phyloP scores from a whole-genome alignment of 2,113 vertebrate species.

The Dendropsophus ebraccatus region DNA sequence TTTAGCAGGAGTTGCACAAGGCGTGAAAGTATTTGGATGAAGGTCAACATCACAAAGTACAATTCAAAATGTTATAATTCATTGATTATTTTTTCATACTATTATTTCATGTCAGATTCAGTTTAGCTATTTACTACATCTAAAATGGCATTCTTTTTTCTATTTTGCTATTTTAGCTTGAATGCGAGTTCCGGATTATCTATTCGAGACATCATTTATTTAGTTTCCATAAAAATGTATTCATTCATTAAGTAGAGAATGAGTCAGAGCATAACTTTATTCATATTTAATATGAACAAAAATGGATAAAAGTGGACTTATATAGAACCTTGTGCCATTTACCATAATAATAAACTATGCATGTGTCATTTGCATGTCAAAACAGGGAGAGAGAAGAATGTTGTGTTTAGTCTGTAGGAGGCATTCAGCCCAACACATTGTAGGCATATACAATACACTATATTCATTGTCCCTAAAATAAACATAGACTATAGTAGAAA shows the following conservation, averaged over 20 bases:
- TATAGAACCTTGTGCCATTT: not conserved
- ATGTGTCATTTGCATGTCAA: constrained; percentile 26
- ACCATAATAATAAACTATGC: not conserved
- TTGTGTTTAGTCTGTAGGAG: constrained; percentile 27
- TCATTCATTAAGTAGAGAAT: constrained; percentile 16
- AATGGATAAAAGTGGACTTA: constrained; percentile 11
- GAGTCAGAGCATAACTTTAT: constrained; percentile 26
- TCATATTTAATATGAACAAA: constrained; percentile 49
- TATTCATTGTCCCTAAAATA: constrained; percentile 1
- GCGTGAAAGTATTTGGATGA: not conserved
- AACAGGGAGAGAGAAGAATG: constrained; percentile 1
- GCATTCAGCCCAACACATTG: constrained; percentile 8
- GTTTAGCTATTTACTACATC: constrained; percentile 1
- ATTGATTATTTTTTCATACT: not conserved
- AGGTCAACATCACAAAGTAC: not conserved
- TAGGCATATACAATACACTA: constrained; percentile 3
- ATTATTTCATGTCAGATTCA: not conserved
- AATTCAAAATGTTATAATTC: not conserved
- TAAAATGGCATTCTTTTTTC: not conserved
- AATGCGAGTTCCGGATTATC: not conserved
- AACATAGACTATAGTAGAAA: not conserved
- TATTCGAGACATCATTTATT: constrained; percentile 9
- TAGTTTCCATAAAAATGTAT: constrained; percentile 25
- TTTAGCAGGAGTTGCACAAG: too few relatives aligned
- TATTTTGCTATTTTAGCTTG: not conserved